These are phyloP conservation scores for Colinus virginianus DNA, from an alignment of 2,113 vertebrate genomes.

Conservation along the genomic window DNA sequence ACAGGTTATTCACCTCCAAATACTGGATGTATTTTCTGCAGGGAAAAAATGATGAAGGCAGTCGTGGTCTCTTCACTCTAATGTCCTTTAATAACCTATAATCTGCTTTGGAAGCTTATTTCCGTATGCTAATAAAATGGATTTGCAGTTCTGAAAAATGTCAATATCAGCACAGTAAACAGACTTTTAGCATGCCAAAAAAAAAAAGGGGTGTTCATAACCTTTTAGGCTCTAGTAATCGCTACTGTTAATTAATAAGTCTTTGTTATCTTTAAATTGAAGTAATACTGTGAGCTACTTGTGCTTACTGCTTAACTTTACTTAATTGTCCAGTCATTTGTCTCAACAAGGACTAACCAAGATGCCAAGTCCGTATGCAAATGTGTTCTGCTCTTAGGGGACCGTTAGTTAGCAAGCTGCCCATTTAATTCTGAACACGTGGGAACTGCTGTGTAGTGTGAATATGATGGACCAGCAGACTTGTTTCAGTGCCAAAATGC, in stretches of 20 bases:
- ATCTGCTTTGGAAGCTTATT: not conserved
- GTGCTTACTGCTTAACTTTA: slow-evolving; percentile 14
- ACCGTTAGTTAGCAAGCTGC: not conserved
- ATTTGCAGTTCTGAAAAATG: slow-evolving; percentile 11
- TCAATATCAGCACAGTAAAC: not conserved
- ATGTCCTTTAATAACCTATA: not conserved
- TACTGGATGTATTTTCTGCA: not conserved
- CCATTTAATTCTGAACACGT: not conserved
- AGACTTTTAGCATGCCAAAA: not conserved
- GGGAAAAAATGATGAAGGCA: not conserved
- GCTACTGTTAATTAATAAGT: slow-evolving; percentile 68
- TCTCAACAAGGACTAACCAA: not conserved
- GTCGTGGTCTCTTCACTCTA: not conserved
- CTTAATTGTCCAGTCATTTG: slow-evolving; percentile 44
- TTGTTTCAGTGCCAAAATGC: not conserved
- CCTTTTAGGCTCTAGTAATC: slow-evolving; percentile 22
- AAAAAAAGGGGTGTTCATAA: not conserved
- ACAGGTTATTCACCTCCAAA: not conserved
- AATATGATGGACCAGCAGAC: slow-evolving; percentile 17
- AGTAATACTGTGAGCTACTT: slow-evolving; percentile 37
- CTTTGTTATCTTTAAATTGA: slow-evolving; percentile 55
- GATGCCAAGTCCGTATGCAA: slow-evolving; percentile 1
- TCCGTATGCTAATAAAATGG: slow-evolving; percentile 4
- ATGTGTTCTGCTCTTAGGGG: not conserved
- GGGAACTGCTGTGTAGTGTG: not conserved